Conservation (phyloP, 2,797 vertebrate genomes). For the Falco rusticolus region DNA sequence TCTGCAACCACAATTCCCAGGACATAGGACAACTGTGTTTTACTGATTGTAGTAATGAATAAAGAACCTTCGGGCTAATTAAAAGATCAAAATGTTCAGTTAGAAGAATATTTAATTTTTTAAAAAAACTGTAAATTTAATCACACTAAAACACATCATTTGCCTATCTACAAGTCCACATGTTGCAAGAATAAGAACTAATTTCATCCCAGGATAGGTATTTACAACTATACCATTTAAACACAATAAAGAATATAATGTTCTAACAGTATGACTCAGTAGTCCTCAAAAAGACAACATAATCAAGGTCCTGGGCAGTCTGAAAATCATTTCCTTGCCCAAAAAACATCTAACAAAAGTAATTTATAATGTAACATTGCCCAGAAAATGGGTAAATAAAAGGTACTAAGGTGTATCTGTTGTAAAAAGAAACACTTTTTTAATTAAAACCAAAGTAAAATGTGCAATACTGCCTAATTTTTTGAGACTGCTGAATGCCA, state of each 20-base stretch:
- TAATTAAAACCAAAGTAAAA: neutral
- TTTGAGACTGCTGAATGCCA: neutral
- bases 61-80: conserved; percentile 92
- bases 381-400: neutral
- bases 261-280: neutral
- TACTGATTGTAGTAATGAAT: conserved; percentile 95
- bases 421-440: neutral
- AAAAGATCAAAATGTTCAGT: conserved; percentile 33
- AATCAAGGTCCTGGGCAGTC: neutral
- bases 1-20: conserved; percentile 90
- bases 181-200: neutral
- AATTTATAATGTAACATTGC: neutral
- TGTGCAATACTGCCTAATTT: neutral
- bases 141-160: neutral
- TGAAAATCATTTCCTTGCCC: neutral
- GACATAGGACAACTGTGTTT: conserved; percentile 90
- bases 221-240: neutral
- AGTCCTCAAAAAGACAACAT: neutral
- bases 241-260: neutral
- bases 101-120: neutral
- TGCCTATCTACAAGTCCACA: neutral
- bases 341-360: neutral
- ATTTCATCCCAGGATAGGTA: neutral
- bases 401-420: neutral
- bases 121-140: neutral